A percentile compares a stretch with the other conserved stretches of the same genome.
Evolutionary conservation across 1,140 invertebrate species (phyloP).

Genomic region (Arion vulgaris): DNA sequence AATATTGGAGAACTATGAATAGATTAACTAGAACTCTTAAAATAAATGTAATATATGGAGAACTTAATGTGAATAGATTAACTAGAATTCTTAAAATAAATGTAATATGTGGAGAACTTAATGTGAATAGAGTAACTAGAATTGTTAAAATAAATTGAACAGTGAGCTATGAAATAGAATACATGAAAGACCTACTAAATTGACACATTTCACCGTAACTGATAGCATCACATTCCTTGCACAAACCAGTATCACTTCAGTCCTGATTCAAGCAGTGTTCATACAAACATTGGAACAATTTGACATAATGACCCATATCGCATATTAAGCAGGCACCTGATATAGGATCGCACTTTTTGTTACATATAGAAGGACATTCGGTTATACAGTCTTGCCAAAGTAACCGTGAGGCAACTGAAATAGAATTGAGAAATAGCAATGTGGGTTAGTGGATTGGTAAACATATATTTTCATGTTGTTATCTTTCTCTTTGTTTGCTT

Average conservation of each 20-base stretch:
- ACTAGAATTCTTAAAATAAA: too few relatives aligned
- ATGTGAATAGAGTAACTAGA: too few relatives aligned
- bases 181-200: neutral
- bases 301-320: neutral
- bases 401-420: neutral
- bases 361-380: neutral
- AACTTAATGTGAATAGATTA: too few relatives aligned
- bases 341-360: neutral
- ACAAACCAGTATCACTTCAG: neutral
- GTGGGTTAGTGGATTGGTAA: too few relatives aligned
- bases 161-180: too few relatives aligned
- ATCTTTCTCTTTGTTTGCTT: too few relatives aligned
- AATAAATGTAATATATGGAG: too few relatives aligned
- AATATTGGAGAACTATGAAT: too few relatives aligned
- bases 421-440: neutral
- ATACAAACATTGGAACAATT: neutral
- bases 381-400: neutral
- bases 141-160: too few relatives aligned
- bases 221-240: neutral
- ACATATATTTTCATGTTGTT: too few relatives aligned
- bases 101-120: too few relatives aligned
- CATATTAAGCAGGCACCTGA: neutral
- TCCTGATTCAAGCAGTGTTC: neutral
- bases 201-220: neutral
- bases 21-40: too few relatives aligned